phyloP scores from a whole-genome alignment of 2,113 vertebrate genomes.

The Plecotus auritus region DNA sequence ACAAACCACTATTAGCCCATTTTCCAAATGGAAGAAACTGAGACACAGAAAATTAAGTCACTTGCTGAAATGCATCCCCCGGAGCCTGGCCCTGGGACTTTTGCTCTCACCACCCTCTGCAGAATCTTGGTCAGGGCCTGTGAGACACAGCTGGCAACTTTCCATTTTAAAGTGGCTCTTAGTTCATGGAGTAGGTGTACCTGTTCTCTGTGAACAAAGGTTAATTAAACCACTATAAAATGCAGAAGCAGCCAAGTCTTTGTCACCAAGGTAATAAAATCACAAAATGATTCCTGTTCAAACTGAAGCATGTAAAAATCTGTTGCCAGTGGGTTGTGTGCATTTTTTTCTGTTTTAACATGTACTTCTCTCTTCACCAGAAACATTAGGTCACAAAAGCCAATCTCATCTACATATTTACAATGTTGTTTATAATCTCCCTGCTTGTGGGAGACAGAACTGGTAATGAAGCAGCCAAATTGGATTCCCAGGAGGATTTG shows the following conservation, averaged over 20 bases:
- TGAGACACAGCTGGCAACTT: background rate
- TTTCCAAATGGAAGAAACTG: slow-evolving; percentile 14
- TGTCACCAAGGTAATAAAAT: slow-evolving; percentile 40
- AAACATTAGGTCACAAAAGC: slow-evolving; percentile 60
- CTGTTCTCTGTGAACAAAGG: slow-evolving; percentile 3
- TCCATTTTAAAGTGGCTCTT: background rate
- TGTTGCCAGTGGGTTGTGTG: background rate
- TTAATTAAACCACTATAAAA: slow-evolving; percentile 52
- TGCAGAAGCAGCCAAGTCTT: background rate
- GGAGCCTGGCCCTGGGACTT: background rate
- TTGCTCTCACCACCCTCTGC: background rate
- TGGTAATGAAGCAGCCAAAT: slow-evolving; percentile 42
- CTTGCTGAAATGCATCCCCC: background rate
- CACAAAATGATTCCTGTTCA: slow-evolving; percentile 38
- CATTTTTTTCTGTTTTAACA: slow-evolving; percentile 21
- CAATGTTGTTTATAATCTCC: slow-evolving; percentile 52
- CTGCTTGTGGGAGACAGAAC: background rate
- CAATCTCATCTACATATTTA: slow-evolving; percentile 62
- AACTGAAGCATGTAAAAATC: slow-evolving; percentile 29
- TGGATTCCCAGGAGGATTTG: slow-evolving; percentile 52
- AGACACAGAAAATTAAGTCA: background rate
- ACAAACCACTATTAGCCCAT: background rate
- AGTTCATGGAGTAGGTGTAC: background rate
- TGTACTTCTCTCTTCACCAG: slow-evolving; percentile 43
- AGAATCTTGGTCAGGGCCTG: background rate